phyloP scores from a whole-genome alignment of 2,888 invertebrate genomes.

The Idaea aversata region DNA sequence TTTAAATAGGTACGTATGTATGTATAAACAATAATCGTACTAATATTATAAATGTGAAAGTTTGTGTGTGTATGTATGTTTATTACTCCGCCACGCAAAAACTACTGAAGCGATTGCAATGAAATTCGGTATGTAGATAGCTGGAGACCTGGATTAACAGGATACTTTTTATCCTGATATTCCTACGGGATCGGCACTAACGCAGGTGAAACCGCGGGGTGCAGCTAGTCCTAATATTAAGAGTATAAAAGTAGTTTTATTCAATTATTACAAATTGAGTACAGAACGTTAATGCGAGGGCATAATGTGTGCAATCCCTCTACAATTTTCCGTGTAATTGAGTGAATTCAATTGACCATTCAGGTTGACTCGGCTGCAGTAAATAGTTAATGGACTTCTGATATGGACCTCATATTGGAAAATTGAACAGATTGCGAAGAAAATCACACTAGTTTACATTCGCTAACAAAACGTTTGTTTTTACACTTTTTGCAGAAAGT shows the following conservation, averaged over 20 bases:
- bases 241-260: not conserved
- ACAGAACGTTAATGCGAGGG: not conserved
- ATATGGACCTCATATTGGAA: constrained; percentile 54
- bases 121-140: too few relatives aligned
- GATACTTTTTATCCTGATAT: too few relatives aligned
- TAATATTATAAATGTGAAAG: too few relatives aligned
- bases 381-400: constrained; percentile 66
- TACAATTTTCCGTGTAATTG: constrained; percentile 78
- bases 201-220: too few relatives aligned
- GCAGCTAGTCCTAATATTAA: not conserved
- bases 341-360: constrained; percentile 73
- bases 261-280: not conserved
- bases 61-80: too few relatives aligned
- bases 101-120: too few relatives aligned
- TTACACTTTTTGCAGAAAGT: constrained; percentile 15
- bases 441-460: constrained; percentile 14
- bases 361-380: constrained; percentile 58
- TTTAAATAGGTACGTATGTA: too few relatives aligned
- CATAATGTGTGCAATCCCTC: constrained; percentile 44
- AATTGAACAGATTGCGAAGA: constrained; percentile 38
- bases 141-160: too few relatives aligned
- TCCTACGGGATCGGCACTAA: too few relatives aligned
- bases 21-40: too few relatives aligned
- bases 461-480: constrained; percentile 8
- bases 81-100: too few relatives aligned